Evolutionary conservation across 2,113 vertebrate genomes (phyloP).

Genomic region (Hassar affinis): DNA sequence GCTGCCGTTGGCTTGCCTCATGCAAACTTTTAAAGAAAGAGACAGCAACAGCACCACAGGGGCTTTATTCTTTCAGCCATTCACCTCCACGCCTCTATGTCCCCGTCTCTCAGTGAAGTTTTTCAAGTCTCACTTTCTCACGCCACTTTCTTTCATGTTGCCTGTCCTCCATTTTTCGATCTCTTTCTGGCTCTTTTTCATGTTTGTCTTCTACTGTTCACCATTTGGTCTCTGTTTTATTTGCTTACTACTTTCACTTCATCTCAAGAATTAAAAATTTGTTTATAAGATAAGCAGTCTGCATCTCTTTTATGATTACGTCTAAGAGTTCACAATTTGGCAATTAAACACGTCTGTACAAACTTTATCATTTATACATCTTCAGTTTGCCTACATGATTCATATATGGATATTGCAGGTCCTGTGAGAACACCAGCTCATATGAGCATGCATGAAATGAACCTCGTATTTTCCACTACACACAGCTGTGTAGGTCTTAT

Average conservation of each 20-base stretch:
- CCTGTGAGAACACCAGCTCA: no score
- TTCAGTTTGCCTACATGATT: neutral
- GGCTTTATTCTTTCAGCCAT: slow-evolving; percentile 57
- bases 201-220: neutral
- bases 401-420: neutral
- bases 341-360: neutral
- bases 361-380: neutral
- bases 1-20: slow-evolving; percentile 72
- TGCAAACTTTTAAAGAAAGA: slow-evolving; percentile 71
- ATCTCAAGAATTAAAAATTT: neutral
- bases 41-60: slow-evolving; percentile 55
- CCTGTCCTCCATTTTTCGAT: slow-evolving; percentile 17
- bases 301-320: neutral
- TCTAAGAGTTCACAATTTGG: neutral
- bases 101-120: slow-evolving; percentile 17
- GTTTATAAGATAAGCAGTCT: neutral
- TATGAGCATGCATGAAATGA: no score
- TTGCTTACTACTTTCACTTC: neutral
- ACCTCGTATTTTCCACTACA: no score
- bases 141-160: slow-evolving; percentile 36
- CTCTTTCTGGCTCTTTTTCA: slow-evolving; percentile 14
- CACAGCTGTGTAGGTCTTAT: no score
- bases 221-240: neutral
- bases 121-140: slow-evolving; percentile 40
- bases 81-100: slow-evolving; percentile 54